Evolutionary conservation across 2,113 vertebrate species (phyloP).

Genomic region (Oryzias melastigma): DNA sequence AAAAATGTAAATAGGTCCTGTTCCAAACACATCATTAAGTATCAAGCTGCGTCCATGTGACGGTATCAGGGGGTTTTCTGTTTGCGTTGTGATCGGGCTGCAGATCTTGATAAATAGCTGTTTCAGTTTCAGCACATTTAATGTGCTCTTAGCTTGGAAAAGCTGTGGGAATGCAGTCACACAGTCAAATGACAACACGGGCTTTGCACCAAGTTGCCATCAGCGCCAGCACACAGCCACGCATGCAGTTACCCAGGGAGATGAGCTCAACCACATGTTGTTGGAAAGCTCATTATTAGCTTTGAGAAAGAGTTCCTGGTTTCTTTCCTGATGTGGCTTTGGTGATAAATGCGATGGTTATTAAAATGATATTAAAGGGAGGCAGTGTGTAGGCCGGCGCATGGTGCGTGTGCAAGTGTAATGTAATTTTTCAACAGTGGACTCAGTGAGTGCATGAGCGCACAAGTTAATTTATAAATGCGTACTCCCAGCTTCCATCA

Average conservation of each 20-base stretch:
- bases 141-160: too few species aligned
- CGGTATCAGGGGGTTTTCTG: too few species aligned
- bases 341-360: constrained; percentile 40
- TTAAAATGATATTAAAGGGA: constrained; percentile 19
- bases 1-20: neutral
- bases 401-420: neutral
- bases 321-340: constrained; percentile 36
- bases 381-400: neutral
- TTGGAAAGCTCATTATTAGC: constrained; percentile 47
- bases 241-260: constrained; percentile 11
- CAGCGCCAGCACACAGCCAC: neutral
- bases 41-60: too few species aligned
- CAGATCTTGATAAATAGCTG: too few species aligned
- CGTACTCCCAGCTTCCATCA: constrained; percentile 31
- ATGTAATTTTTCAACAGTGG: constrained; percentile 3
- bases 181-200: constrained; percentile 36
- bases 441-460: constrained; percentile 28
- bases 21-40: too few species aligned
- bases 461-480: constrained; percentile 46
- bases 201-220: constrained; percentile 11
- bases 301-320: constrained; percentile 13
- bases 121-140: too few species aligned
- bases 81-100: too few species aligned
- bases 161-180: too few species aligned
- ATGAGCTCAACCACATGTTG: constrained; percentile 12